A percentile compares a stretch with the other conserved stretches of the same genome.
phyloP scores from a whole-genome alignment of 2,888 invertebrate genomes.

The Rhodophaea formosa region DNA sequence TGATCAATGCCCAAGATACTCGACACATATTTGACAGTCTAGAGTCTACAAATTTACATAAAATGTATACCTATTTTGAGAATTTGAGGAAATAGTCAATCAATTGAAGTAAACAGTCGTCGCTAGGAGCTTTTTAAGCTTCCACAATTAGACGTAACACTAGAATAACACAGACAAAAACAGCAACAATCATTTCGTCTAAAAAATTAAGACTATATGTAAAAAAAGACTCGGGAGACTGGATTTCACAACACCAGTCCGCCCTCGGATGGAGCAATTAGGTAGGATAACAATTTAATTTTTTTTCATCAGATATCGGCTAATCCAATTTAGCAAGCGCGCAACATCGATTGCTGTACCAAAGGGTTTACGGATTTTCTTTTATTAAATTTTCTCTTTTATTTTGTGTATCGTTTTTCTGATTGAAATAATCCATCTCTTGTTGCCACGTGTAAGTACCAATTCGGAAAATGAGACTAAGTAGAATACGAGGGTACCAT shows the following conservation, averaged over 20 bases:
- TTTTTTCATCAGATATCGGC: slow-evolving; percentile 32
- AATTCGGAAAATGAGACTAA: no score
- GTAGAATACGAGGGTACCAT: no score
- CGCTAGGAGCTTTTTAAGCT: no score
- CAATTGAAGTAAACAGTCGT: no score
- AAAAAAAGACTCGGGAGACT: background rate
- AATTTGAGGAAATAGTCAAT: no score
- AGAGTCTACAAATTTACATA: no score
- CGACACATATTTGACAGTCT: no score
- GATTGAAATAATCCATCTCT: background rate
- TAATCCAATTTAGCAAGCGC: slow-evolving; percentile 33
- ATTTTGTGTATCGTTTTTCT: background rate
- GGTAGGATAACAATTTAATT: slow-evolving; percentile 59
- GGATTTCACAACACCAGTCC: background rate
- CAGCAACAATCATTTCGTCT: background rate
- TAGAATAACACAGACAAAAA: no score
- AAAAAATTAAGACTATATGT: background rate
- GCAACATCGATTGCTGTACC: slow-evolving; percentile 4
- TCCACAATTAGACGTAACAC: no score
- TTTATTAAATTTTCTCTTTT: slow-evolving; percentile 8
- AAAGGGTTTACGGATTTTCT: slow-evolving; percentile 11
- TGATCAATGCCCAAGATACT: no score
- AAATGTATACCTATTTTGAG: no score
- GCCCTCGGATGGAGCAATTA: slow-evolving; percentile 49
- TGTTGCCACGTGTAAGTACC: background rate